Conservation (phyloP, 2,888 invertebrate species). For the Cotesia congregata region DNA sequence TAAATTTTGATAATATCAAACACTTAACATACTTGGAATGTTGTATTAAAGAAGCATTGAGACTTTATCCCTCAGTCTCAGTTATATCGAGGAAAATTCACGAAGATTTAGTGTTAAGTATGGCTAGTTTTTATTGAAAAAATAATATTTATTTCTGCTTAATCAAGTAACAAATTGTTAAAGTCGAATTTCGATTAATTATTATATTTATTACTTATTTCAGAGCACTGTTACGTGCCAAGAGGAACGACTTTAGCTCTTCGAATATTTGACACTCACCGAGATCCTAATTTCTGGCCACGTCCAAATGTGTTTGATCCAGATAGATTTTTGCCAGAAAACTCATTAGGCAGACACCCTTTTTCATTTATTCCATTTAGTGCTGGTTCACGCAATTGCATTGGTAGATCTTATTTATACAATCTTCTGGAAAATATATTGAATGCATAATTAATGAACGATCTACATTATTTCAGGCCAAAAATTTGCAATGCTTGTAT, state of each 20-base stretch:
- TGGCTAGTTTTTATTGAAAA: not conserved
- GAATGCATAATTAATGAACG: not conserved
- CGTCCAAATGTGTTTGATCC: conserved; percentile 78
- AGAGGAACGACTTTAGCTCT: conserved; percentile 72
- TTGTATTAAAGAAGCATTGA: not conserved
- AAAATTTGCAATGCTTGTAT: conserved; percentile 59
- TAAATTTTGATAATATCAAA: conserved; percentile 73
- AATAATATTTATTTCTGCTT: not conserved
- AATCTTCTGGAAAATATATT: not conserved
- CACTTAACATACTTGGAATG: conserved; percentile 54
- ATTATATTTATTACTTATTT: conserved; percentile 13
- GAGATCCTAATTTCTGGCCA: conserved; percentile 75
- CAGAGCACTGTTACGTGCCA: conserved; percentile 73
- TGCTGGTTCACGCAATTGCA: conserved; percentile 79
- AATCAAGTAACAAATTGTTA: not conserved
- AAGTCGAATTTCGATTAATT: not conserved
- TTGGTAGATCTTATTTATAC: conserved; percentile 69
- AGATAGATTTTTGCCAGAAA: conserved; percentile 78
- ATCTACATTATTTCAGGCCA: conserved; percentile 45
- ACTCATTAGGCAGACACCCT: conserved; percentile 71
- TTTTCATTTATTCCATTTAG: conserved; percentile 79
- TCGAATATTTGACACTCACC: conserved; percentile 77
- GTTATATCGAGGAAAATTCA: not conserved
- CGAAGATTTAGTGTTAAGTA: conserved; percentile 2
- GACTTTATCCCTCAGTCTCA: conserved; percentile 6